These are phyloP conservation scores for Lasius platythorax DNA, from an alignment of 2,888 invertebrate species.

Conservation along the genomic window DNA sequence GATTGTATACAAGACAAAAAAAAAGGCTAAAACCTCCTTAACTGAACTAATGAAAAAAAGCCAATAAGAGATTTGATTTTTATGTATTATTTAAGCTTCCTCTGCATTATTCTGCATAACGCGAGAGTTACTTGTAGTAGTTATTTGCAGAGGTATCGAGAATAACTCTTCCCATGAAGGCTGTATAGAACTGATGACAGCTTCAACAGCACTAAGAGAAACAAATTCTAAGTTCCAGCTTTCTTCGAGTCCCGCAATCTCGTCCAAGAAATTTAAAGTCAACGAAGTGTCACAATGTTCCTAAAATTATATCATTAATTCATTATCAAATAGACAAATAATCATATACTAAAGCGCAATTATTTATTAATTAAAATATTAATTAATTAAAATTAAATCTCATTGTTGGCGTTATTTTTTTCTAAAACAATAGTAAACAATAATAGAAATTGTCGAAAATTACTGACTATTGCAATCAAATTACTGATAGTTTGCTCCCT, in stretches of 20 bases:
- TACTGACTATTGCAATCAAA: constrained; percentile 87
- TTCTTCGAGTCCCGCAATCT: constrained; percentile 86
- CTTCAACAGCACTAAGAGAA: constrained; percentile 85
- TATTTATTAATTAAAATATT: too few relatives aligned
- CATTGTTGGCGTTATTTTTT: not conserved
- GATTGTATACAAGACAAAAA: not conserved
- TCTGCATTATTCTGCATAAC: constrained; percentile 58
- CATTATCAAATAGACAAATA: not conserved
- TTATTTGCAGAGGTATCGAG: constrained; percentile 86
- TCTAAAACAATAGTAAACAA: not conserved
- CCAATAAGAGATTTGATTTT: constrained; percentile 18
- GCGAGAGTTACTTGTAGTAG: constrained; percentile 50
- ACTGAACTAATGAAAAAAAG: constrained; percentile 12
- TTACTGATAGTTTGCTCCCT: constrained; percentile 87
- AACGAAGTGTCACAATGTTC: constrained; percentile 79
- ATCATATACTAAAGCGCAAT: too few relatives aligned
- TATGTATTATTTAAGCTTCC: constrained; percentile 34
- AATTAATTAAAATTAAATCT: too few relatives aligned
- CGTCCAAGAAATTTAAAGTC: constrained; percentile 87
- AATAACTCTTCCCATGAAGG: constrained; percentile 88
- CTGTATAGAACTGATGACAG: constrained; percentile 86
- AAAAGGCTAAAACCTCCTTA: too few relatives aligned
- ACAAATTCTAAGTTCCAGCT: constrained; percentile 86
- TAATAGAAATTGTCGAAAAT: not conserved
- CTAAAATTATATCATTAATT: constrained; percentile 71